Base-by-base conservation (phyloP, 2,113 vertebrate genomes). In the Clarias magur region DNA sequence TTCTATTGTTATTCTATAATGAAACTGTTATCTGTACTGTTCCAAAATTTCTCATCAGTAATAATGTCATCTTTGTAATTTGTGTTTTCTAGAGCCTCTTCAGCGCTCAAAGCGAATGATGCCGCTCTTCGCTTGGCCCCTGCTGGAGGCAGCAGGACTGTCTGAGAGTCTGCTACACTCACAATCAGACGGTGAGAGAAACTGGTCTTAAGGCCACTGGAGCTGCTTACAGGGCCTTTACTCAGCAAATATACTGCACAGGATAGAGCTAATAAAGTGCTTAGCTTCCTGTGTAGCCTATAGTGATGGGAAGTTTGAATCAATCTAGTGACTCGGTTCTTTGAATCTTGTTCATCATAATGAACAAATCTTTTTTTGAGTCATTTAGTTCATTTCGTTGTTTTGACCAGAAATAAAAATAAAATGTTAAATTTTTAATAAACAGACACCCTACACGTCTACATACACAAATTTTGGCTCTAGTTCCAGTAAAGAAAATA, bases 141-240 rank as follows among this genome's bases (percentile, higher is more conserved):
- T 95, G 82, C 91, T 95, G 88, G 93, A 95, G 88, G 93, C 93
- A 0, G 91, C 91, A 0, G 93, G 94, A 0, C 63, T 95, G 65
- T 89, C 85, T 0, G 93, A 95, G 21, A 0, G 89, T 0, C 91
- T 91, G 53, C 80, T 80, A 0, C 91, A 92, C 48, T 38, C 90
- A 0, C 89, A 93, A 84, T 80, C 79, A 38, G 83, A 48, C 90
- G 94, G 95, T 95, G 12, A 85, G 67, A 75, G 19, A 54, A 48
- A 7, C 42, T 21, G 7, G 19, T 30, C 27, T 57, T 27, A 68
- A 70, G 34, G 54, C 9, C 11, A 59, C 8, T 80, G n/a, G 54
- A n/a, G 15, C 79, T 19, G n/a, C 15, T 19, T 30, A 7, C 79
- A 57, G 27, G 60, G 13, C 8, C 19, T 34, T 13, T 27, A 80